Evolutionary conservation across 35 echinoderm and acorn worm species (phyloP).

Genomic region (Lytechinus pictus): DNA sequence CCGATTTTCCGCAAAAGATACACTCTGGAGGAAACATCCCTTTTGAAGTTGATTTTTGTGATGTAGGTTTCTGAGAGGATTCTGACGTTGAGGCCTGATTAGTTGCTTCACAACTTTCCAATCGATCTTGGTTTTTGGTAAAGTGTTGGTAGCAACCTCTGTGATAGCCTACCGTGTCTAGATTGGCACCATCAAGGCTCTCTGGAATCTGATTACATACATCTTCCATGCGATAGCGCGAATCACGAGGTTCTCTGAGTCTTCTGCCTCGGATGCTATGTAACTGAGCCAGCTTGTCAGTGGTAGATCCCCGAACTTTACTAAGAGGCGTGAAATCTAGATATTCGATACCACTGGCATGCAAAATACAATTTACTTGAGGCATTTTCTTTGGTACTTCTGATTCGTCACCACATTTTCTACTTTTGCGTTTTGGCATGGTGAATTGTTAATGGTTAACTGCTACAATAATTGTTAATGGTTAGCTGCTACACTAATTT

Average conservation of each 20-base stretch:
- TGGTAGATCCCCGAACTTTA: too few species aligned
- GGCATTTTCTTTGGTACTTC: too few species aligned
- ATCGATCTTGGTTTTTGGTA: slow-evolving; percentile 56
- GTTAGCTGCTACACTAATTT: too few species aligned
- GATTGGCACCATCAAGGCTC: slow-evolving; percentile 4
- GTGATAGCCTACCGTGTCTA: slow-evolving; percentile 49
- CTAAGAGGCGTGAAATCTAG: too few species aligned
- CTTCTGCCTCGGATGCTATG: not conserved
- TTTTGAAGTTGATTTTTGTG: not conserved
- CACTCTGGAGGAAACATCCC: slow-evolving; percentile 31
- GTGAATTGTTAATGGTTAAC: too few species aligned
- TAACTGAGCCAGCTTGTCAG: too few species aligned
- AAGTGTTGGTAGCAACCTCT: slow-evolving; percentile 63
- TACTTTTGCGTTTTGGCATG: too few species aligned
- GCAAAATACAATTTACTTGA: too few species aligned
- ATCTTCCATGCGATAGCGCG: slow-evolving; percentile 60
- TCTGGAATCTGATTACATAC: slow-evolving; percentile 63
- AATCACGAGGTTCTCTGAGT: slow-evolving; percentile 29
- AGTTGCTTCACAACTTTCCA: slow-evolving; percentile 28
- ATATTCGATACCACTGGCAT: too few species aligned
- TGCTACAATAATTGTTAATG: too few species aligned
- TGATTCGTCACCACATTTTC: too few species aligned
- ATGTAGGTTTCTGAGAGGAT: not conserved
- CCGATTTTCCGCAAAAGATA: slow-evolving; percentile 60
- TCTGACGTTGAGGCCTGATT: not conserved